Conservation (phyloP, 2,113 vertebrate species). For the Tautogolabrus adspersus region DNA sequence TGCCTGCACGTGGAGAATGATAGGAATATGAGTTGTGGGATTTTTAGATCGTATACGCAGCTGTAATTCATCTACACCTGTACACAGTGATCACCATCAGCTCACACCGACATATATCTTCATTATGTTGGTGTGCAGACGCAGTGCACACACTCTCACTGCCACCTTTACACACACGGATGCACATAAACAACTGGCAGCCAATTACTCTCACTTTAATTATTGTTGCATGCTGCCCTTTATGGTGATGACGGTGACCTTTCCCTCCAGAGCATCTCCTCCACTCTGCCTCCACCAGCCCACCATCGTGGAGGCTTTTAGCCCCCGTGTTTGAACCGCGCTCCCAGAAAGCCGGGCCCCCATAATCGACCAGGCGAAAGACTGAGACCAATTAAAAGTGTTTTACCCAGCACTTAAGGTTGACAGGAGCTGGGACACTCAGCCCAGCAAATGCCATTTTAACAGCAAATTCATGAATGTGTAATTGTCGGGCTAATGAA, state of each 20-base stretch:
- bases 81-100: constrained; percentile 6
- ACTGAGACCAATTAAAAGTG: constrained; percentile 83
- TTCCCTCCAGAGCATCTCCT: constrained; percentile 66
- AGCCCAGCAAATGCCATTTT: constrained; percentile 79
- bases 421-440: constrained; percentile 75
- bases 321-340: constrained; percentile 54
- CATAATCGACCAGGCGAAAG: constrained; percentile 75
- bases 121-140: background rate
- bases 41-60: constrained; percentile 17
- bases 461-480: constrained; percentile 80
- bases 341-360: constrained; percentile 57
- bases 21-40: background rate
- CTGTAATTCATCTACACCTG: constrained; percentile 33
- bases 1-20: background rate
- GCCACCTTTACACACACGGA: background rate
- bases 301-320: constrained; percentile 75
- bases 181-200: constrained; percentile 72
- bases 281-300: constrained; percentile 47
- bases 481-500: constrained; percentile 80
- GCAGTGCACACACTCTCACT: constrained; percentile 10
- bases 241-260: constrained; percentile 80
- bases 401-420: constrained; percentile 81
- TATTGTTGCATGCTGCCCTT: constrained; percentile 78
- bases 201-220: constrained; percentile 81
- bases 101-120: background rate